Conservation (phyloP, 2,113 vertebrate species). For the Ceyx cyanopectus region DNA sequence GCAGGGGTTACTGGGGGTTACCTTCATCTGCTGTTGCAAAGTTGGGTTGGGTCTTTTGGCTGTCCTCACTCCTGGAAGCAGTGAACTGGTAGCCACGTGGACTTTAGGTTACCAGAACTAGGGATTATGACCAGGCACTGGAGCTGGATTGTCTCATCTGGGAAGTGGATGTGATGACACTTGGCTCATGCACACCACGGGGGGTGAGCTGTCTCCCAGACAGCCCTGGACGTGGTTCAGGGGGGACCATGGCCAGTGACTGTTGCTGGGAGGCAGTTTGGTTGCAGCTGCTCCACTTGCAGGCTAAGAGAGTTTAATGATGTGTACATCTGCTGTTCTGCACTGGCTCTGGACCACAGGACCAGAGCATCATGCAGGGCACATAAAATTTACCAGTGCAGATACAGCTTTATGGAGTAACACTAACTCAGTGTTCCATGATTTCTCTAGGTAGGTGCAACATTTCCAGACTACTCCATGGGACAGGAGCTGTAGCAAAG, state of each 20-base stretch:
- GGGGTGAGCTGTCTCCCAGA: neutral
- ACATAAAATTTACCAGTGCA: neutral
- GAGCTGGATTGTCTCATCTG: neutral
- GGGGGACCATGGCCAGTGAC: neutral
- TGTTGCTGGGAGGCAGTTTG: neutral
- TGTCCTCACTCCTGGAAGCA: neutral
- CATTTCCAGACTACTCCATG: neutral
- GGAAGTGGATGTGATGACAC: neutral
- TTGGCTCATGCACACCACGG: neutral
- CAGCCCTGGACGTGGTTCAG: neutral
- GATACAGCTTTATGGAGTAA: neutral
- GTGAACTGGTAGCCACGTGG: neutral
- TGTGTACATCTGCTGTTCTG: neutral
- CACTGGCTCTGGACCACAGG: neutral
- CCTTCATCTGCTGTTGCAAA: neutral
- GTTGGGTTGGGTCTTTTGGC: neutral
- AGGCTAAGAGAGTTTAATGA: neutral
- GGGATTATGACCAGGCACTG: neutral
- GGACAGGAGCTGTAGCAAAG: neutral
- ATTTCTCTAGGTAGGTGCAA: neutral
- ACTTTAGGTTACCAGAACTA: neutral
- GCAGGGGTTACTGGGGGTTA: neutral
- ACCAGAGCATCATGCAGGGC: neutral
- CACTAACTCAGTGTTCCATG: neutral
- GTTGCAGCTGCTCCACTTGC: constrained; percentile 6